phyloP scores from a whole-genome alignment of 2,888 invertebrate species.

The Aphodius granarius region DNA sequence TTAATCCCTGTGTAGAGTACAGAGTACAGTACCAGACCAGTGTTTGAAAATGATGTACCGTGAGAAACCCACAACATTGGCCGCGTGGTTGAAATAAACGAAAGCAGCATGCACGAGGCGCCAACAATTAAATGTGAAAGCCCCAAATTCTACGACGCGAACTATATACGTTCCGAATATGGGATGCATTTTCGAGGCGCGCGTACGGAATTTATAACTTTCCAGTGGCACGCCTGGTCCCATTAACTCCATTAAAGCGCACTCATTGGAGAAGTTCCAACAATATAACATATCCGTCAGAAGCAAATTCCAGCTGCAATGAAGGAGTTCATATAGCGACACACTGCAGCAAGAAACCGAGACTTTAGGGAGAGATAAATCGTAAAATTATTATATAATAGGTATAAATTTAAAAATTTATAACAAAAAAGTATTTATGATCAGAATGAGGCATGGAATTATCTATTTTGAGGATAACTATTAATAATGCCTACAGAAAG shows the following conservation, averaged over 20 bases:
- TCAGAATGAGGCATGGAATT: no score
- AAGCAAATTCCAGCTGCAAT: conserved; percentile 10
- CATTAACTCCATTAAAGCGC: conserved; percentile 15
- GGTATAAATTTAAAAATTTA: no score
- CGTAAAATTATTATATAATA: no score
- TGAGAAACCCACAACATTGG: not conserved
- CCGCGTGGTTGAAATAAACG: not conserved
- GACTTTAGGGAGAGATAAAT: no score
- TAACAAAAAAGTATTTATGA: no score
- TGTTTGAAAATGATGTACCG: not conserved
- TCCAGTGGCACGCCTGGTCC: not conserved
- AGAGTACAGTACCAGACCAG: not conserved
- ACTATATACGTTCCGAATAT: not conserved
- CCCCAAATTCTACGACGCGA: not conserved
- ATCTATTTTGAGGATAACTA: no score
- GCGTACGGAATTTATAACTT: not conserved
- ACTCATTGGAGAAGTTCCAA: conserved; percentile 16
- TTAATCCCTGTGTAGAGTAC: not conserved
- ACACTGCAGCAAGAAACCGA: no score
- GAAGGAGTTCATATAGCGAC: no score
- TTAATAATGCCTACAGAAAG: no score
- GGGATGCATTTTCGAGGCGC: not conserved
- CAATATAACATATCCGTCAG: conserved; percentile 17
- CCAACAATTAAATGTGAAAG: not conserved
- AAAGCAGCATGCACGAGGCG: not conserved